A percentile compares a stretch with the other conserved stretches of the same genome.
Conservation (phyloP, 2,113 vertebrate genomes). For the Solenodon paradoxus region DNA sequence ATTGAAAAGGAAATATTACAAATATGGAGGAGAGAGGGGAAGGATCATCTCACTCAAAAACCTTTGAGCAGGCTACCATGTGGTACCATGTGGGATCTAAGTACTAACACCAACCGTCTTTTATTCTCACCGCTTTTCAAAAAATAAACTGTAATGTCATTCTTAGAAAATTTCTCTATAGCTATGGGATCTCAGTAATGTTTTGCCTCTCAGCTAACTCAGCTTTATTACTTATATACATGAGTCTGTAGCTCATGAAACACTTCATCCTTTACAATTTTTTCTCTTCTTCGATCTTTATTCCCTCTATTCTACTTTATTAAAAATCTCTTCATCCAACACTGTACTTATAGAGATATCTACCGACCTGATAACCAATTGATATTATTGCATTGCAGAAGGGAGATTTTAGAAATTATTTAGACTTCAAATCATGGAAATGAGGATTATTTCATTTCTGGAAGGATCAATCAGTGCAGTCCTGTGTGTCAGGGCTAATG, state of each 20-base stretch:
- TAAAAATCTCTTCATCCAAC: background rate
- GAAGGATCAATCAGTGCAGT: conserved; percentile 34
- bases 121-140: background rate
- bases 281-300: background rate
- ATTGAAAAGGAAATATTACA: background rate
- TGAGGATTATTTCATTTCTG: background rate
- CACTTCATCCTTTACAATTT: background rate
- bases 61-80: background rate
- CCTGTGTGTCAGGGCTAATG: conserved; percentile 32
- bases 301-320: background rate
- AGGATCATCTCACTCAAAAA: background rate
- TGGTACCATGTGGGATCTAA: background rate
- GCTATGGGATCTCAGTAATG: background rate
- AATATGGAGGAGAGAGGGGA: background rate
- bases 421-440: conserved; percentile 12
- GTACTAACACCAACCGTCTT: background rate
- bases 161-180: background rate
- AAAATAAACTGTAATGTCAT: background rate
- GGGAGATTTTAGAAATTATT: conserved; percentile 3
- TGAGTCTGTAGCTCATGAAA: background rate
- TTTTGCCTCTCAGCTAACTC: conserved; percentile 14
- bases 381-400: background rate
- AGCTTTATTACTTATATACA: conserved; percentile 27
- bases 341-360: background rate
- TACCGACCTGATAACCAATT: background rate